These are phyloP conservation scores for Mylabris phalerata DNA, from an alignment of 1,140 invertebrate genomes.

Conservation along the genomic window DNA sequence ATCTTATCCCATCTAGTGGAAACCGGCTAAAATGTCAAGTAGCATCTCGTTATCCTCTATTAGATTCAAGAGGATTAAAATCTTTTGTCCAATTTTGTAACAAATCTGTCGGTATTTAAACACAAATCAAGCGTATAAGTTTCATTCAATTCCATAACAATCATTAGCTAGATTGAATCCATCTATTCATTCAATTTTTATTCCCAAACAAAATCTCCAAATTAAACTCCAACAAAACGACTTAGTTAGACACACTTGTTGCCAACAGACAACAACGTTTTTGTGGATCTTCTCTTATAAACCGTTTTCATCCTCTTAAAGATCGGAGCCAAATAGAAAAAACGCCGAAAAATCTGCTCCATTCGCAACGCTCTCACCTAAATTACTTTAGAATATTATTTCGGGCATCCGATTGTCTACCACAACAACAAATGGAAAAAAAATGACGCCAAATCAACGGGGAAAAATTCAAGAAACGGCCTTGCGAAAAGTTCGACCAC, in stretches of 20 bases:
- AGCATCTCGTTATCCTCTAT: too few species aligned
- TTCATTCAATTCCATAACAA: slow-evolving; percentile 3
- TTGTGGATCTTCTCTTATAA: background rate
- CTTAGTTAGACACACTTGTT: slow-evolving; percentile 13
- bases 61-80: too few species aligned
- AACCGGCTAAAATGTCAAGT: too few species aligned
- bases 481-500: slow-evolving; percentile 19
- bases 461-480: slow-evolving; percentile 1
- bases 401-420: too few species aligned
- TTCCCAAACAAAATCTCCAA: slow-evolving; percentile 1
- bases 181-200: background rate
- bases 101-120: background rate
- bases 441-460: background rate
- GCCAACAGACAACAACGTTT: background rate
- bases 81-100: too few species aligned
- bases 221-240: slow-evolving; percentile 11
- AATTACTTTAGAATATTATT: too few species aligned
- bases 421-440: background rate
- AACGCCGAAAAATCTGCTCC: too few species aligned
- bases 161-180: slow-evolving; percentile 16
- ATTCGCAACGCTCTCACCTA: too few species aligned
- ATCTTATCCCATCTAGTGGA: too few species aligned
- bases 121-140: slow-evolving; percentile 16
- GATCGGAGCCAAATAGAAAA: too few species aligned
- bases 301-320: too few species aligned